Conservation (phyloP, 2,888 invertebrate genomes). For the Leucozona laternaria region DNA sequence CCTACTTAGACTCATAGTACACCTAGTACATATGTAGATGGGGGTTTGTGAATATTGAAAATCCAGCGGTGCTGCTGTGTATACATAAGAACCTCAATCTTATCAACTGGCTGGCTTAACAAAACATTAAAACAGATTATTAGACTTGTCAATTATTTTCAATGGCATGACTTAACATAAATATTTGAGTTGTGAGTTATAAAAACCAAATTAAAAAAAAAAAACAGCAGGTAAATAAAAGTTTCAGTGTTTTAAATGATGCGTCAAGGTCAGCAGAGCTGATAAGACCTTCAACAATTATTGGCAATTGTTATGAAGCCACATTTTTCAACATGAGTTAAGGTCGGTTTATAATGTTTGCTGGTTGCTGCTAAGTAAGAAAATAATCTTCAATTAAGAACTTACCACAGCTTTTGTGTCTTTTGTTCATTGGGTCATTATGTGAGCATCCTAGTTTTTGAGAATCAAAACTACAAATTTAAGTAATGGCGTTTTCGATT, state of each 20-base stretch:
- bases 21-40: not conserved
- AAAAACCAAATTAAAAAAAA: not conserved
- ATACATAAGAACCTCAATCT: not conserved
- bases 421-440: no score
- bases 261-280: not conserved
- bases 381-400: no score
- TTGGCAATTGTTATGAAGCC: not conserved
- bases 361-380: no score
- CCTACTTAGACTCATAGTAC: not conserved
- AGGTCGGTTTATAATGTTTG: not conserved
- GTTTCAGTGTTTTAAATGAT: not conserved
- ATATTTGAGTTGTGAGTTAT: conserved; percentile 28
- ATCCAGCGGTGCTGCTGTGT: conserved; percentile 7
- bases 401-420: no score
- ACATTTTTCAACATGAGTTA: not conserved
- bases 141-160: conserved; percentile 1
- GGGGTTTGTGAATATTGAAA: conserved; percentile 11
- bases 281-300: not conserved
- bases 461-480: no score
- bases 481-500: no score
- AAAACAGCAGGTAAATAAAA: not conserved
- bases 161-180: conserved; percentile 23
- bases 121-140: not conserved
- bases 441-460: no score
- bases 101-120: not conserved